These are phyloP conservation scores for Euglossa dilemma DNA, from an alignment of 1,140 invertebrate genomes.

Conservation along the genomic window DNA sequence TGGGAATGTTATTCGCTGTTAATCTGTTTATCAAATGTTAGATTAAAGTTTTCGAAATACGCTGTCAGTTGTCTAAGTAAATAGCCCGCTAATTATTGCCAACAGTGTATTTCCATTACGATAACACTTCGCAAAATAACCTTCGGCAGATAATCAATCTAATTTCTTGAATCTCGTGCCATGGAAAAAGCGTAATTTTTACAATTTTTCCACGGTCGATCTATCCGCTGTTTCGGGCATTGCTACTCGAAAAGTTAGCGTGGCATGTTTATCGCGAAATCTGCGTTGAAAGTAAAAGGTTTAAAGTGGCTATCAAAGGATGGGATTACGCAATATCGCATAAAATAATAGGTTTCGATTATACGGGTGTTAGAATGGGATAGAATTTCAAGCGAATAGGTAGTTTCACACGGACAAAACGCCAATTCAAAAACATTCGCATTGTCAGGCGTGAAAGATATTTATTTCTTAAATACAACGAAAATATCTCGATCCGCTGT, in stretches of 20 bases:
- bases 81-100: not conserved
- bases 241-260: not conserved
- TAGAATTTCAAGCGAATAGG: slow-evolving; percentile 3
- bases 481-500: not conserved
- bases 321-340: slow-evolving; percentile 6
- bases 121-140: not conserved
- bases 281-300: slow-evolving; percentile 38
- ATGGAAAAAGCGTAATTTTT: not conserved
- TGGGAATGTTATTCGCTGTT: not conserved
- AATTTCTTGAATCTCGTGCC: not conserved
- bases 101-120: not conserved
- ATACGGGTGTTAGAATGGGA: not conserved
- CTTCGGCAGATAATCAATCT: not conserved
- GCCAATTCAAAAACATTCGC: not conserved
- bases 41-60: not conserved
- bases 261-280: not conserved
- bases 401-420: not conserved
- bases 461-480: not conserved
- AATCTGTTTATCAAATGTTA: not conserved
- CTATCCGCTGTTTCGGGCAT: not conserved
- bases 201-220: too few species aligned
- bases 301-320: slow-evolving; percentile 5
- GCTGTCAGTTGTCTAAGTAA: not conserved
- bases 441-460: not conserved
- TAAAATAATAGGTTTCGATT: slow-evolving; percentile 13